Conservation (phyloP, 2,888 invertebrate genomes). For the Zygogramma bicolorata region DNA sequence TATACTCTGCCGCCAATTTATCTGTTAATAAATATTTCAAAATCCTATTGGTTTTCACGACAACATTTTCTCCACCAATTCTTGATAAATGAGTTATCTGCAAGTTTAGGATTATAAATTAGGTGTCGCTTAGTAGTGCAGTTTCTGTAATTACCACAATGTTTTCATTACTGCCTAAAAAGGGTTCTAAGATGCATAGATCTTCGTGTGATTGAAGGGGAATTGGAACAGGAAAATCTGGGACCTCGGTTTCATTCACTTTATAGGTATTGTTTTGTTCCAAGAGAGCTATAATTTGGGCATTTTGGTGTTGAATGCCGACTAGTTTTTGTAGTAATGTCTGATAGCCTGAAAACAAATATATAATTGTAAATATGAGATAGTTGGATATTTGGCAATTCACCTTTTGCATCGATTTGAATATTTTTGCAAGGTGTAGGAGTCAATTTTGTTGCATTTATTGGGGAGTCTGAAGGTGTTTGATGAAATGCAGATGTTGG, state of each 20-base stretch:
- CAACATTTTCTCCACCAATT: slow-evolving; percentile 18
- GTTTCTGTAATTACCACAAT: slow-evolving; percentile 19
- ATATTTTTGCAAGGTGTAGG: not conserved
- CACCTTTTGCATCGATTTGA: slow-evolving; percentile 11
- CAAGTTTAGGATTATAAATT: slow-evolving; percentile 11
- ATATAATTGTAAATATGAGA: not conserved
- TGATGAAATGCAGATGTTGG: not conserved
- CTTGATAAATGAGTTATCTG: slow-evolving; percentile 18
- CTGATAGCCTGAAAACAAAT: slow-evolving; percentile 1
- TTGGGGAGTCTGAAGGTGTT: slow-evolving; percentile 4
- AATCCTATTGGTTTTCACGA: slow-evolving; percentile 17
- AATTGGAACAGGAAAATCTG: slow-evolving; percentile 14
- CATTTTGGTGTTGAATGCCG: slow-evolving; percentile 4
- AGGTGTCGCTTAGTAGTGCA: not conserved
- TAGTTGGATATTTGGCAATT: slow-evolving; percentile 5
- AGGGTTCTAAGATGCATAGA: slow-evolving; percentile 19
- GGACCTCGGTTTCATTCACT: not conserved
- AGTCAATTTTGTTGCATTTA: not conserved
- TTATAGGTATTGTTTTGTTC: slow-evolving; percentile 5
- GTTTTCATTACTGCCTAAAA: slow-evolving; percentile 16
- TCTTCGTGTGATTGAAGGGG: slow-evolving; percentile 20
- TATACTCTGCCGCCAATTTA: slow-evolving; percentile 23
- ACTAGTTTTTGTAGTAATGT: slow-evolving; percentile 7
- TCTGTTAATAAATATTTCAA: slow-evolving; percentile 18
- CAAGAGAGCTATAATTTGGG: slow-evolving; percentile 4